Evolutionary conservation across 2,113 vertebrate genomes (phyloP).

Genomic region (Tricholaema leucomelas): DNA sequence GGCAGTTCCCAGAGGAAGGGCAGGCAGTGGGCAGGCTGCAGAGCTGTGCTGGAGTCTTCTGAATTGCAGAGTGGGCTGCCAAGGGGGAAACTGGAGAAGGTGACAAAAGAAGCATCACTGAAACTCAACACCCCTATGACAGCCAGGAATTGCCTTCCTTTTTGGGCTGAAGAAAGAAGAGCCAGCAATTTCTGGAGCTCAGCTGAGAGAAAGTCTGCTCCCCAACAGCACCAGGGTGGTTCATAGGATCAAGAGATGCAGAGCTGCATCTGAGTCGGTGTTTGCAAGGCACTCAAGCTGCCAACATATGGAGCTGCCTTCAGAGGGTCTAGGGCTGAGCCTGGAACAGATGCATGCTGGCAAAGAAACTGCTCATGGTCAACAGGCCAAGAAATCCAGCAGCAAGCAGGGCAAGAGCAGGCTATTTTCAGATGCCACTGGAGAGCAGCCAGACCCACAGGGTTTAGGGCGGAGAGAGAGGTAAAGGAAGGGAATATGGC

Average conservation of each 20-base stretch:
- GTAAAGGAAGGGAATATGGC: not conserved
- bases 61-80: not conserved
- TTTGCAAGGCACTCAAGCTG: not conserved
- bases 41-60: not conserved
- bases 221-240: not conserved
- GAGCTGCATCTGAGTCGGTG: not conserved
- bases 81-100: not conserved
- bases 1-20: not conserved
- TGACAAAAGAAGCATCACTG: not conserved
- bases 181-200: not conserved
- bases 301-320: not conserved
- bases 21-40: not conserved
- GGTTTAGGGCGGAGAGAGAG: not conserved
- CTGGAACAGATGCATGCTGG: not conserved
- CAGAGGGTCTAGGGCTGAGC: constrained; percentile 1
- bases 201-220: not conserved
- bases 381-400: constrained; percentile 27
- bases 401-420: not conserved
- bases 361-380: not conserved
- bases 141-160: not conserved
- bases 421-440: not conserved
- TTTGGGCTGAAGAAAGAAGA: not conserved
- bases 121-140: rapidly evolving
- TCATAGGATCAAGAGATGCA: not conserved
- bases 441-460: not conserved